Percentiles rank a stretch among this genome's conserved stretches.
These are phyloP conservation scores for Carcharodon carcharias DNA, from an alignment of 2,797 vertebrate genomes.

Conservation along the genomic window DNA sequence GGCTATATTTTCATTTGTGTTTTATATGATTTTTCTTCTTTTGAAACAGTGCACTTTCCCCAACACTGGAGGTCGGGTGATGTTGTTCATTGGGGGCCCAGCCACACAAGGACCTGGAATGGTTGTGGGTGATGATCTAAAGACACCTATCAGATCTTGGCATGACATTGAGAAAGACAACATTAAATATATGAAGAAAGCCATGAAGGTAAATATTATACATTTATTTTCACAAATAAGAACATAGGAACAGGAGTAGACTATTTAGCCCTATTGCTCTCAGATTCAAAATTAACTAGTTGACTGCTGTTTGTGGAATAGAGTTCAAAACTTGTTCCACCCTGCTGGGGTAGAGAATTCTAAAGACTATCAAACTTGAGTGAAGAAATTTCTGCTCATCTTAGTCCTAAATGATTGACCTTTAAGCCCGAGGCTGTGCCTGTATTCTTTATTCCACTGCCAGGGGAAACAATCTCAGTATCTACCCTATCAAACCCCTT, in stretches of 20 bases:
- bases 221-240: not conserved
- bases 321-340: not conserved
- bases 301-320: not conserved
- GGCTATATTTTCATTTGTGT: not conserved
- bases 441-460: not conserved
- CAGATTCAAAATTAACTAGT: not conserved
- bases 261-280: not conserved
- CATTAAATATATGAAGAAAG: slow-evolving; percentile 93
- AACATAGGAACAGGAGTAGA: not conserved
- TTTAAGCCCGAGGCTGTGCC: not conserved
- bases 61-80: slow-evolving; percentile 86
- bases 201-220: slow-evolving; percentile 72
- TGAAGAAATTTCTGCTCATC: not conserved
- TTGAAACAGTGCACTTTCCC: slow-evolving; percentile 80
- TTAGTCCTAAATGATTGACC: not conserved
- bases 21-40: slow-evolving; percentile 39
- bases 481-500: not conserved
- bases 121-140: slow-evolving; percentile 93
- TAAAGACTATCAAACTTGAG: not conserved
- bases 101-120: slow-evolving; percentile 91
- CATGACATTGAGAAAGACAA: slow-evolving; percentile 97
- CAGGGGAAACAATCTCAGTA: not conserved
- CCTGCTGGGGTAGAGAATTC: no score
- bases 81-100: slow-evolving; percentile 91
- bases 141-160: slow-evolving; percentile 90